A percentile compares a stretch with the other conserved stretches of the same genome.
Conservation (phyloP, 2,888 invertebrate genomes). For the Leptopilina myrica region DNA sequence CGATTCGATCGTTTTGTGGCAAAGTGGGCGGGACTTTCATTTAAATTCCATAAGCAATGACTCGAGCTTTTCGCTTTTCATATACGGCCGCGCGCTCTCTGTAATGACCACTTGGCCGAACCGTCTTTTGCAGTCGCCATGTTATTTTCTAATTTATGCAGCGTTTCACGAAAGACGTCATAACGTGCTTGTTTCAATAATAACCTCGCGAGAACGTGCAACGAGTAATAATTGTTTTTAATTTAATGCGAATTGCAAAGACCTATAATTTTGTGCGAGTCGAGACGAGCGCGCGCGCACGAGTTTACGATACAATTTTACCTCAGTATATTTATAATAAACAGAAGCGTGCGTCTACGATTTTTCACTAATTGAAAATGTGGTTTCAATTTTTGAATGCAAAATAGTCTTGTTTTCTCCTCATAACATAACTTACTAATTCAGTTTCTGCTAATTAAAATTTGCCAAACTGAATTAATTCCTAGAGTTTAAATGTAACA, state of each 20-base stretch:
- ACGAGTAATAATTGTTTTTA: slow-evolving; percentile 41
- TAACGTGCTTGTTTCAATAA: slow-evolving; percentile 38
- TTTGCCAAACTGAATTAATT: too few species aligned
- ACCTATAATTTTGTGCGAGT: slow-evolving; percentile 33
- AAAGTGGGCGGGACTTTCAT: slow-evolving; percentile 56
- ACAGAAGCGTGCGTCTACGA: slow-evolving; percentile 2
- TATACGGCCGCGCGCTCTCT: slow-evolving; percentile 22
- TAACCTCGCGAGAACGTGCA: slow-evolving; percentile 40
- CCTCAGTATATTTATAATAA: background rate
- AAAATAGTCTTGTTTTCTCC: too few species aligned
- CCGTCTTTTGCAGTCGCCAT: slow-evolving; percentile 32
- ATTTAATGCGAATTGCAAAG: slow-evolving; percentile 37
- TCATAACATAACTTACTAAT: too few species aligned
- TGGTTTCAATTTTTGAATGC: too few species aligned
- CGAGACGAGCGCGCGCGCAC: background rate
- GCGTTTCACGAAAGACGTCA: slow-evolving; percentile 41
- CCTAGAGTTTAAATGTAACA: too few species aligned
- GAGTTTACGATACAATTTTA: slow-evolving; percentile 27
- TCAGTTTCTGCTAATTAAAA: too few species aligned
- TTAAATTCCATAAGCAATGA: slow-evolving; percentile 51
- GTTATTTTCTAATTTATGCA: slow-evolving; percentile 40
- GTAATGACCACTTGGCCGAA: slow-evolving; percentile 32
- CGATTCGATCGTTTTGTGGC: slow-evolving; percentile 48
- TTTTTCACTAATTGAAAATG: background rate
- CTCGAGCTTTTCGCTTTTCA: slow-evolving; percentile 37